A percentile compares a stretch with the other conserved stretches of the same genome.
Conservation (phyloP, 2,113 vertebrate genomes). For the Myiopsitta monachus region DNA sequence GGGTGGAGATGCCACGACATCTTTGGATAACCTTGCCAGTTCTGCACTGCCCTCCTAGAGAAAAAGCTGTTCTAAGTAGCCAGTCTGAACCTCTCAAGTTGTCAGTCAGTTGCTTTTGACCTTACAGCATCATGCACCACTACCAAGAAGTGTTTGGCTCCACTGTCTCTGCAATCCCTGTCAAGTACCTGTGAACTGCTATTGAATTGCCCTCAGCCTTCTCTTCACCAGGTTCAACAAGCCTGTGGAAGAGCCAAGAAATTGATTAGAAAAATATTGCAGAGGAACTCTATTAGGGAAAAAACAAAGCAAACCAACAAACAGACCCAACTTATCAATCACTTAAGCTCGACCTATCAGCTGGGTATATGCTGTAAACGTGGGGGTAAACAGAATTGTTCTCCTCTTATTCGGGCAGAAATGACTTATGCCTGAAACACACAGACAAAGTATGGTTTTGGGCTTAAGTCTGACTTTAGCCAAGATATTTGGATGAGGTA, state of each 20-base stretch:
- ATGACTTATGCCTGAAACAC: background rate
- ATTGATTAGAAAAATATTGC: background rate
- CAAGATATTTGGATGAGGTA: background rate
- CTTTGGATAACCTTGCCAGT: background rate
- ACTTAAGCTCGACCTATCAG: background rate
- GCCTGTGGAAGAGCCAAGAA: background rate
- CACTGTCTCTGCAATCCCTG: background rate
- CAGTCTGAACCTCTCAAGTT: background rate
- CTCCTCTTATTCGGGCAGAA: background rate
- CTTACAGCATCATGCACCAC: background rate
- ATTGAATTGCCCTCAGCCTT: background rate
- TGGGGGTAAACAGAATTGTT: background rate
- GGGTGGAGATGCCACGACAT: background rate
- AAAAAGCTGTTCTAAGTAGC: background rate
- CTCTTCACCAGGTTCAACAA: background rate
- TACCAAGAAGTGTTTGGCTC: background rate
- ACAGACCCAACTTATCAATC: background rate
- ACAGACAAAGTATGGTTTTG: background rate
- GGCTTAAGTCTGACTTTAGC: background rate
- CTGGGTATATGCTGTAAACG: background rate
- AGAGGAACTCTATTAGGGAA: background rate
- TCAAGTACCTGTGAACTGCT: background rate
- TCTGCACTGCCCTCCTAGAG: background rate
- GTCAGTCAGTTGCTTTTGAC: background rate
- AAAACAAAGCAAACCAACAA: background rate